Evolutionary conservation across 1,140 invertebrate species (phyloP).

Genomic region (Brachionus calyciflorus): DNA sequence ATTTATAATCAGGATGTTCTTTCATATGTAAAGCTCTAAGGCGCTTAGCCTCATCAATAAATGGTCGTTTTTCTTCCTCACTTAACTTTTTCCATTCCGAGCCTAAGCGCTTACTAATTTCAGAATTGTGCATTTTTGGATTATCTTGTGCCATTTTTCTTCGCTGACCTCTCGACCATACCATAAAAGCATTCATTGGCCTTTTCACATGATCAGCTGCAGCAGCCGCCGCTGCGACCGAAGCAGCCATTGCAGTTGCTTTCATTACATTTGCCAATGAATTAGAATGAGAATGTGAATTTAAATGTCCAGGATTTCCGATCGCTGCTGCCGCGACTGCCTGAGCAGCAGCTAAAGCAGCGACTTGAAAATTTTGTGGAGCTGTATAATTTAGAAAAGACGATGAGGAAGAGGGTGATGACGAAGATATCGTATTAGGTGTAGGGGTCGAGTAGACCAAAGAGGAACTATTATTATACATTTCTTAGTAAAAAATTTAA

Average conservation of each 20-base stretch:
- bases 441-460: constrained; percentile 1
- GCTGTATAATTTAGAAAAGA: background rate
- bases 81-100: constrained; percentile 96
- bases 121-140: constrained; percentile 99
- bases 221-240: background rate
- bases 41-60: constrained; percentile 98
- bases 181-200: constrained; percentile 99
- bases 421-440: constrained; percentile 24
- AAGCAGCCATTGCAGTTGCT: constrained; percentile 19
- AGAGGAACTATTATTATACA: background rate
- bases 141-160: constrained; percentile 99
- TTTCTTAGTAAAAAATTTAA: background rate
- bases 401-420: background rate
- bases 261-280: constrained; percentile 12
- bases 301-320: background rate
- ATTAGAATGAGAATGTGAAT: background rate
- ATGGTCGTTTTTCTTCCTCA: constrained; percentile 91
- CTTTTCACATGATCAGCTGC: constrained; percentile 77
- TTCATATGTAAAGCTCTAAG: constrained; percentile 97
- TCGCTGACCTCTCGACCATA: constrained; percentile 94
- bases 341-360: background rate
- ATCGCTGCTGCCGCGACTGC: constrained; percentile 7
- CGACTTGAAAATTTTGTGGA: constrained; percentile 16
- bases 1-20: constrained; percentile 99
- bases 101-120: constrained; percentile 93